Base-by-base conservation (phyloP, 2,888 invertebrate genomes). In the Bugula neritina region DNA sequence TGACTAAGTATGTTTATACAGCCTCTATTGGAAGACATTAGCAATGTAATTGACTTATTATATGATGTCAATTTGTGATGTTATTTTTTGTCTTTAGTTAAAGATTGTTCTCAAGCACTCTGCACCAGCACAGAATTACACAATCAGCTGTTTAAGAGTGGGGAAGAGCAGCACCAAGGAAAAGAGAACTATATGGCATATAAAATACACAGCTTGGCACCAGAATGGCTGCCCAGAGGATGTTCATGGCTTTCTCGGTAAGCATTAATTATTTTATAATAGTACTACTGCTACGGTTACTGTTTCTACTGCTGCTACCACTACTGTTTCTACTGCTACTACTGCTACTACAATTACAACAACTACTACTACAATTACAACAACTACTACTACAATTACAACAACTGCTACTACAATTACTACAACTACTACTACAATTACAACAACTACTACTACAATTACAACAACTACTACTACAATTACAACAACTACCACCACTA, bases 191-290 rank as follows among this genome's bases (percentile, higher is more conserved):
- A 79, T 93, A 74, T 93, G 92, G 91, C 93, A 93, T 85, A 86
- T 93, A 76, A 90, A 91, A 81, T 93, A 90, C 84, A 88, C 89
- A 35, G 90, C 90, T 79, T 92, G 92, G 91, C 88, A 88, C 1
- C 88, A 87, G 77, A 88, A 88, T 75, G 88, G 89, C 3, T 89
- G 89, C 81, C 91, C 91, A 0, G 87, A 87, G 72, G 87, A 88
- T 71, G 87, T 88, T 1, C 86, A 88, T 31, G 89, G 90, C 78
- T 91, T 91, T 81, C 84, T 91, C 31, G 86, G 87, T 87, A 80
- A 78, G 84, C 84, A 72, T 43, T 43, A 25, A 5, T 17, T 43
- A n/a, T n/a, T n/a, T n/a, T n/a, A n/a, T 35, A 69, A 70, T 71
- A 73, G 63, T 54, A 35, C 72, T 57, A 57, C 71, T 71, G 3